Evolutionary conservation across 2,797 vertebrate species (phyloP), one percentile per base, ranked within the genome.

Genomic region (Glossophaga mutica): DNA sequence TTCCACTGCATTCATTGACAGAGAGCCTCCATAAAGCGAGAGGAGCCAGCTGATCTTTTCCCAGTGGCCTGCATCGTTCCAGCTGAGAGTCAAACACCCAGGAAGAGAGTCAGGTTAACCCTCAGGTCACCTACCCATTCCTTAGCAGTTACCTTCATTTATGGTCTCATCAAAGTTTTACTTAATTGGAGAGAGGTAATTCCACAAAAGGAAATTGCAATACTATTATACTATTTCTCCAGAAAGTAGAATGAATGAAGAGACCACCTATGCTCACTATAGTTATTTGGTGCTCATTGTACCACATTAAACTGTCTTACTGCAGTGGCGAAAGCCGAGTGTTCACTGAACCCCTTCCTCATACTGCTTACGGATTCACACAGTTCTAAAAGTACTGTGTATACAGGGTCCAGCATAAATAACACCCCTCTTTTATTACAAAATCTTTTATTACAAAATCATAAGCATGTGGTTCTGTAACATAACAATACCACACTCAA

Each of bases 141-240:
- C 79, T 55, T 14, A 39, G 68, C 19, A 88, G 21, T 6, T 24
- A 42, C 29, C 32, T n/a, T 70, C 29, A 55, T 12, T 82, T 84
- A 42, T 21, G 2, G 22, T 71, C 59, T 73, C 44, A 32, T 22
- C 15, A 57, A 37, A 22, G 87, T 79, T 81, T 42, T 44, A 70
- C 29, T 62, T 42, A 79, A 48, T 37, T 50, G 44, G 11, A 26
- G 71, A 90, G 29, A 44, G 6, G 39, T 65, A 52, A 92, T 91
- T 88, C 68, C 67, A 88, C 37, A n/a, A 77, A 94, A 88, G 78
- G 29, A 88, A 87, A 76, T 6, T 90, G 26, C 37, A 90, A 87
- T 78, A 59, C 26, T 71, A 24, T 83, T 87, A 73, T 14, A 22
- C 82, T 92, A 50, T 74, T 90, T 46, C 57, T 87, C 71, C 76